Base-by-base conservation (phyloP, 2,888 invertebrate species). In the Ditylenchus weischeri region DNA sequence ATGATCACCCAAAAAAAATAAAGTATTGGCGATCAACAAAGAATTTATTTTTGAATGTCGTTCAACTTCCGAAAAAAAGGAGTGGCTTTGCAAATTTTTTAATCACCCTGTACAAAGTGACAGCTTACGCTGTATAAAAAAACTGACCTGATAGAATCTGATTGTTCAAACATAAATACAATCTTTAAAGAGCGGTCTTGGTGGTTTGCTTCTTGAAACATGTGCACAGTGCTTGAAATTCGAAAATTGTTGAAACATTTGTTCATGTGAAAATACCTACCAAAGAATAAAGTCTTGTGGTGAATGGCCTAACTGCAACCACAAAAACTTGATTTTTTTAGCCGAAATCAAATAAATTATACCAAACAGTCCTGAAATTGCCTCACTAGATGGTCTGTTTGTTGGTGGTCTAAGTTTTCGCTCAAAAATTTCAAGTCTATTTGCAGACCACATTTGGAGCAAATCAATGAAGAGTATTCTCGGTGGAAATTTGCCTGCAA, bases 331-430 rank as follows among this genome's bases (percentile, higher is more conserved):
- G 5, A 54, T 54, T 54, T 54, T 54, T 21, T 23, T 2, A 54
- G 54, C 8, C 11, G 11, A 43, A 43, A 11, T 54, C 54, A 23
- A 54, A 54, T 1, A 10, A 43, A 54, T 7, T 18, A 29, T 54
- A 54, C 54, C 54, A 54, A 54, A 29, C 54, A 54, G n/a, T 54
- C 54, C 21, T 54, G 54, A n/a, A 54, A 54, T 18, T 54, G 54
- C 21, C 29, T 29, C 2, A 18, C 29, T n/a, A 54, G n/a, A 23
- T 54, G 10, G 10, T 54, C 54, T 13, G 7, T 29, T 6, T 54
- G 23, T n/a, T 54, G 23, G 29, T 29, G 15, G n/a, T 54, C 21
- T n/a, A 54, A 11, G 15, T 43, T 10, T 10, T 10, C 43, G 15
- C 43, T 15, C 2, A 43, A 8, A 10, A 54, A 54, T 23, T 21